These are phyloP conservation scores for Macrochelys suwanniensis DNA, from an alignment of 2,797 vertebrate genomes.

Conservation along the genomic window DNA sequence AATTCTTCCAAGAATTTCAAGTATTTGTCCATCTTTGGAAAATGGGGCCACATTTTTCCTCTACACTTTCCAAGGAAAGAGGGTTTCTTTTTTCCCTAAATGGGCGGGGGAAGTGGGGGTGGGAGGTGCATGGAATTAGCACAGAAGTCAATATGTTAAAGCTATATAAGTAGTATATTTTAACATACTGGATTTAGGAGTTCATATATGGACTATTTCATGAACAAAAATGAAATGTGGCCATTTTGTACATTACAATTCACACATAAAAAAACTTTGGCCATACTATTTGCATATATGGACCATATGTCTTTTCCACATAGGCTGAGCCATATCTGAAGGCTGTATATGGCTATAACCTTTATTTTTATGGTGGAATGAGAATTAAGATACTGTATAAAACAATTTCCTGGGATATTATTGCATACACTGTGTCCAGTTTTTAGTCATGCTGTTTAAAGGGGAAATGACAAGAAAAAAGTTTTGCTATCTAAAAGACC, in stretches of 20 bases:
- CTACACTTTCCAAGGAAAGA: neutral
- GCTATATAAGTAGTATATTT: slow-evolving; percentile 15
- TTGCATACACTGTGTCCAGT: neutral
- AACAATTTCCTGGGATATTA: neutral
- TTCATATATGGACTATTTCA: neutral
- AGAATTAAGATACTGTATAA: neutral
- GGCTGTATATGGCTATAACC: neutral
- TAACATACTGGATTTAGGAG: neutral
- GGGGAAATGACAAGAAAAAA: neutral
- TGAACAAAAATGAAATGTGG: neutral
- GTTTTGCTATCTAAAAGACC: neutral
- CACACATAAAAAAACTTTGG: neutral
- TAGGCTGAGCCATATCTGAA: neutral
- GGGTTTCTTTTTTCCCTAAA: neutral
- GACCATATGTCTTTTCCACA: neutral
- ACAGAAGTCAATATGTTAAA: neutral
- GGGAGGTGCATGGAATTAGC: neutral
- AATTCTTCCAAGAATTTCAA: neutral
- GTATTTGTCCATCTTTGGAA: neutral
- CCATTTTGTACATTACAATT: neutral
- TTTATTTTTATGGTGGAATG: neutral
- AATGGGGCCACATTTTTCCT: slow-evolving; percentile 4
- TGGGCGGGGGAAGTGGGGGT: neutral
- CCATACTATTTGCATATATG: neutral
- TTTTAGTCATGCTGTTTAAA: neutral